Evolutionary conservation across 2,888 invertebrate genomes (phyloP), one percentile per base, ranked within the genome.

Genomic region (Hydrotaea cyrtoneurina): DNA sequence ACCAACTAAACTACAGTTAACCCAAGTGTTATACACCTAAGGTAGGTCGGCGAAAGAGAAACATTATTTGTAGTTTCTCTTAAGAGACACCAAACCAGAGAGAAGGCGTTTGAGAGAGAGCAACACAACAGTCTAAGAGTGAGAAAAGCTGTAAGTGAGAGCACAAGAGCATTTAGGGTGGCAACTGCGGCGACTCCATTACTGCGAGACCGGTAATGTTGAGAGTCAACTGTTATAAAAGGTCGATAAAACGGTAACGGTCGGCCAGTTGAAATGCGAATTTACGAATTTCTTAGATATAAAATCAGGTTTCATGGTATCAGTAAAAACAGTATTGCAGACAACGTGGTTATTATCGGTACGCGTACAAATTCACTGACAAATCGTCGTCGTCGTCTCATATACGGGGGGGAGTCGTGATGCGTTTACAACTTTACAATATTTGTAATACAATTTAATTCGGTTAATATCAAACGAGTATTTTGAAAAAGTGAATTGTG

Each of bases 321-420:
- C 73, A 55, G 82, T 80, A 71, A 85, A 85, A 82, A 79, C 85
- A 85, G 85, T 85, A 57, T 82, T 82, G 66, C 46, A 85, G 79
- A 71, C 82, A 85, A 85, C 85, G 82, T 85, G 77, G 82, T 79
- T 79, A 77, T 82, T 85, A 79, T 71, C 82, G 82, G 82, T 78
- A 71, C 76, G 72, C 74, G 77, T 73, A 23, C 59, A 78, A 66
- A 69, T 46, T 21, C 7, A 1, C 43, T 4, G n/a, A 31, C 15
- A 62, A 13, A 21, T 15, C 15, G 10, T 3, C 13, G 10, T 3
- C 13, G 43, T 13, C 10, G 4, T 50, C 13, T 31, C 2, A 2
- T 50, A 64, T 17, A 79, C 46, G 7, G 31, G 2, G 31, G n/a
- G n/a, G n/a, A 64, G 0, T 77, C 55, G 78, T 21, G 23, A 75